These are phyloP conservation scores for Pseudolaguvia tuberculata DNA, from an alignment of 2,113 vertebrate genomes.

Conservation along the genomic window DNA sequence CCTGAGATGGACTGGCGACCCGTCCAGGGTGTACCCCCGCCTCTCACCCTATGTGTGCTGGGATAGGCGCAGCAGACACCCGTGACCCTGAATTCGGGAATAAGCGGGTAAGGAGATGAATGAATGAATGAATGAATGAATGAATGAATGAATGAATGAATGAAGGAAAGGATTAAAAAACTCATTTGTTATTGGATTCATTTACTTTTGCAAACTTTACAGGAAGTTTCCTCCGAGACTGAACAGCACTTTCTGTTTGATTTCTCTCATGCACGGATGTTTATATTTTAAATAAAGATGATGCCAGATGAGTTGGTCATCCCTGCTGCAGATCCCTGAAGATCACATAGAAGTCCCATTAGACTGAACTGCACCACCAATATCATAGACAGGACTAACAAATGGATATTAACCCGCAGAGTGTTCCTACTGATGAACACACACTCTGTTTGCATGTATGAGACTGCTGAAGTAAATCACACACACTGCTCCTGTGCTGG, in stretches of 20 bases:
- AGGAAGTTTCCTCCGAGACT: neutral
- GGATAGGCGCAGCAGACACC: too few relatives aligned
- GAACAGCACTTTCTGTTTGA: neutral
- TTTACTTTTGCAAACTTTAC: neutral
- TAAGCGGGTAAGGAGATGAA: too few relatives aligned
- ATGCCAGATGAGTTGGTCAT: conserved; percentile 1
- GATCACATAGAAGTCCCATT: neutral
- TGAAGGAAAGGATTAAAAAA: neutral
- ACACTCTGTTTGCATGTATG: neutral
- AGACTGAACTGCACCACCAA: neutral
- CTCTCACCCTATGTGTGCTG: too few relatives aligned
- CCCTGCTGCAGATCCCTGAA: neutral
- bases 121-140: too few relatives aligned
- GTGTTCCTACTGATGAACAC: neutral
- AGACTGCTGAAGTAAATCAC: neutral
- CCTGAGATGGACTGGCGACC: too few relatives aligned
- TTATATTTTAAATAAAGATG: neutral
- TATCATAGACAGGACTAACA: neutral
- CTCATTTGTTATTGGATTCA: neutral
- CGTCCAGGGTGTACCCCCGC: too few relatives aligned
- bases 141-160: too few relatives aligned
- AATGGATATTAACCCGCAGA: neutral
- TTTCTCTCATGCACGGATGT: neutral
- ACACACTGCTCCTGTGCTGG: neutral
- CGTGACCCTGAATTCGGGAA: too few relatives aligned